These are phyloP conservation scores for Aspiorhynchus laticeps DNA, from an alignment of 2,113 vertebrate species.

Conservation along the genomic window DNA sequence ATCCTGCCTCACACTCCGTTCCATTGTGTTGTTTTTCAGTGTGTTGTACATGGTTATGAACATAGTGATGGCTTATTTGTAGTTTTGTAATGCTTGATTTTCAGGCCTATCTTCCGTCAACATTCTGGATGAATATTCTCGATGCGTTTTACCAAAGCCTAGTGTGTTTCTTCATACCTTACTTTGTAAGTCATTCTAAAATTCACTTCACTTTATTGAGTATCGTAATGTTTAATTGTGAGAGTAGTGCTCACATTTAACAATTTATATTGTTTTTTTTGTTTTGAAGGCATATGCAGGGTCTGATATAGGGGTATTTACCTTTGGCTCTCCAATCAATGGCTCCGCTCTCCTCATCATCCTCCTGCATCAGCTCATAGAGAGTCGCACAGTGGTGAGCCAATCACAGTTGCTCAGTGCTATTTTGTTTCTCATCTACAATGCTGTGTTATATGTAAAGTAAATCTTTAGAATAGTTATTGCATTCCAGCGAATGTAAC, in stretches of 20 bases:
- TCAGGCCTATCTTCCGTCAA: constrained; percentile 91
- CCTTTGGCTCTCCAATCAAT: constrained; percentile 90
- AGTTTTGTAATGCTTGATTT: constrained; percentile 6
- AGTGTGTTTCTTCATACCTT: constrained; percentile 95
- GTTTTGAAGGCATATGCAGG: constrained; percentile 77
- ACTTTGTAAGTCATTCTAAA: constrained; percentile 83
- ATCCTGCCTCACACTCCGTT: constrained; percentile 66
- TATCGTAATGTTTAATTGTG: background rate
- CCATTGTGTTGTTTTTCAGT: background rate
- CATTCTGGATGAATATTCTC: constrained; percentile 97
- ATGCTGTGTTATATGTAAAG: background rate
- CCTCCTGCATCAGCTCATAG: constrained; percentile 88
- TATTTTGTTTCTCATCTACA: background rate
- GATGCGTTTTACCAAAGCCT: constrained; percentile 97
- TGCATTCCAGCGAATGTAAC: background rate
- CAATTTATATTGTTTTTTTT: background rate
- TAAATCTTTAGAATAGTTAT: background rate
- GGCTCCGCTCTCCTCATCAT: constrained; percentile 86
- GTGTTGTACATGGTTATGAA: background rate
- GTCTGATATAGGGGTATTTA: constrained; percentile 83
- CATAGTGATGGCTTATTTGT: background rate
- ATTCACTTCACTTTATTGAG: background rate
- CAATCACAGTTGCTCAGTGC: background rate
- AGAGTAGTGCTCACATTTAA: background rate
- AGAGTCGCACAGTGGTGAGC: constrained; percentile 92